Base-by-base conservation (phyloP, 1,140 invertebrate species). In the Lepeophtheirus salmonis region DNA sequence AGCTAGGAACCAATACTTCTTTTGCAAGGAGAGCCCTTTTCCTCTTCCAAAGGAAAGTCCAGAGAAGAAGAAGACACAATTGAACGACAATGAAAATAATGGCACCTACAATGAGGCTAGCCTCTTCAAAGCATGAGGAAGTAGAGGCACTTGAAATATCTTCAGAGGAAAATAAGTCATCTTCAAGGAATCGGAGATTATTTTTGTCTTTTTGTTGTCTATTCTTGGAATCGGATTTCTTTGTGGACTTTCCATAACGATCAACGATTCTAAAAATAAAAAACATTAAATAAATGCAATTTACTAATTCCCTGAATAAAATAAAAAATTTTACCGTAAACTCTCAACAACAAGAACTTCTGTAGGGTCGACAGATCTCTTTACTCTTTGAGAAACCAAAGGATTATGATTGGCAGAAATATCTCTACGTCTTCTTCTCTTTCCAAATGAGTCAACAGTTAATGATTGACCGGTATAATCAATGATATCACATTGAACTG, bases 401-500 rank as follows among this genome's bases (percentile, higher is more conserved):
- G 20, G 23, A 22, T 62, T 17, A 2, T 17, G 20, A 2, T 14
- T 16, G 1, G 30, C 3, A 14, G 4, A 21, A 1, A 61, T 6
- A 26, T 21, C n/a, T 6, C 83, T 77, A 68, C 81, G 78, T 63
- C 81, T 80, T 66, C 79, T 76, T 41, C 30, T 41, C n/a, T 41
- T 41, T 18, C 87, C 87, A 71, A 81, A 86, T 3, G 85, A 89
- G 62, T 84, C 79, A 16, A 86, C 79, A 17, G 83, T 83, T 56
- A 84, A 77, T 2, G 84, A 74, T 66, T 88, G 82, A 53, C 86
- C 86, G 50, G 83, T 81, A 57, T 80, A 77, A 65, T 86, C 83
- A 63, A 81, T 78, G 60, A 83, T 78, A 53, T 87, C 81, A 68
- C 88, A 91, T 66, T 86, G 82, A 0, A 88, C 85, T 0, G 89